phyloP scores from a whole-genome alignment of 2,888 invertebrate genomes.

The Andrena camellia region DNA sequence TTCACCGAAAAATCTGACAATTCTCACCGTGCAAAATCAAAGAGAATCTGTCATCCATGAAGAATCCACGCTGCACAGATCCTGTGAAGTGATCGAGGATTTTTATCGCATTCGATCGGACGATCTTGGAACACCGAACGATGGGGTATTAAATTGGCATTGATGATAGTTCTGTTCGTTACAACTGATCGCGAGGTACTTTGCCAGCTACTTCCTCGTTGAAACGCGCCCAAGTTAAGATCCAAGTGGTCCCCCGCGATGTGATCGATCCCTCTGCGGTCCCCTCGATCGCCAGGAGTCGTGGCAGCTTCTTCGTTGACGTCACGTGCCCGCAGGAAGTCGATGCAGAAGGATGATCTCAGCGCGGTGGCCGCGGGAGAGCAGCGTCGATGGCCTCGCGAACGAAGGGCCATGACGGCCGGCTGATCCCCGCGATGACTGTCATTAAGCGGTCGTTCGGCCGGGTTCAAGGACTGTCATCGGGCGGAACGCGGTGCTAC shows the following conservation, averaged over 20 bases:
- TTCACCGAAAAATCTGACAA: neutral
- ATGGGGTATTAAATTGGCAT: neutral
- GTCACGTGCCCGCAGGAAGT: slow-evolving; percentile 40
- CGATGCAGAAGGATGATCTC: slow-evolving; percentile 42
- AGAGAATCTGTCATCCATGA: neutral
- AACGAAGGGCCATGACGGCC: slow-evolving; percentile 35
- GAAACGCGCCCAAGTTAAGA: neutral
- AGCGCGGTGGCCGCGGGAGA: slow-evolving; percentile 33
- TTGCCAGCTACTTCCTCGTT: neutral
- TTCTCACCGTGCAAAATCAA: neutral
- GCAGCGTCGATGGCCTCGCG: slow-evolving; percentile 19
- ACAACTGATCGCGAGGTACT: neutral
- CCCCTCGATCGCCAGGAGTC: slow-evolving; percentile 19
- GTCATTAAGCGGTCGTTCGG: slow-evolving; percentile 60
- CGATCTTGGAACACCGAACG: neutral
- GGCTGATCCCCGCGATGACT: slow-evolving; percentile 54
- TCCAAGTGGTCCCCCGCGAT: neutral
- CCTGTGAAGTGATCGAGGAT: neutral
- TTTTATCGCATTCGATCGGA: neutral
- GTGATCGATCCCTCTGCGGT: slow-evolving; percentile 25
- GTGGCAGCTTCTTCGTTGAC: neutral
- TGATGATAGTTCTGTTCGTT: neutral
- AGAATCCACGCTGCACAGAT: neutral
- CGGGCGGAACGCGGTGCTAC: slow-evolving; percentile 36
- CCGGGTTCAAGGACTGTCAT: slow-evolving; percentile 64